Base-by-base conservation (phyloP, 2,888 invertebrate species). In the Drosophila emarginata region DNA sequence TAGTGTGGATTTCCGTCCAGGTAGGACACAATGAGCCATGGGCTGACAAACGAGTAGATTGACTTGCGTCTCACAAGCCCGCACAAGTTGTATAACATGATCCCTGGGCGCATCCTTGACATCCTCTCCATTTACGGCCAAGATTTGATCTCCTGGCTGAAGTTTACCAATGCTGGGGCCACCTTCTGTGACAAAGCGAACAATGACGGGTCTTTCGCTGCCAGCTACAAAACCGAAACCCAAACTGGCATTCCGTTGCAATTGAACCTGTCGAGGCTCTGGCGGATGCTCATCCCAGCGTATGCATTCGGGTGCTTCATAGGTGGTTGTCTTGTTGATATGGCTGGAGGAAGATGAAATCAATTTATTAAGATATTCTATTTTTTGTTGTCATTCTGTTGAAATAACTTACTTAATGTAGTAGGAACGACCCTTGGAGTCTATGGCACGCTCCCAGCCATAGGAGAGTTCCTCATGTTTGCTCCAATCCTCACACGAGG, bases 221-320 rank as follows among this genome's bases (percentile, higher is more conserved):
- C 98, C 98, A 0, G 98, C 98, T n/a, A 98, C 98, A 91, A 98
- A 98, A 1, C 98, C 98, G 91, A 98, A 98, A 0, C 98, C 98
- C 72, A 97, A 93, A 63, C 96, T 95, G 0, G 95, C 93, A 80
- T 96, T 95, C 51, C 97, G 92, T 77, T 94, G 93, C 74, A 98
- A 93, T 74, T 94, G 94, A 65, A 97, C 95, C 60, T 95, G 93
- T 11, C 97, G 93, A 0, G 97, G 97, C 69, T 95, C 95, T 0
- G 97, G 97, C 0, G 95, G 95, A 62, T 95, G 94, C 64, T 91
- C 91, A 82, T 96, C 96, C 82, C 93, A 93, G 61, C 93, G 92
- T 91, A 93, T 94, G 87, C 79, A 87, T 40, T 93, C 92, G 40
- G 98, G 98, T 58, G 97, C 96, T 90, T 97, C 96, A 91, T 97